Percentiles rank a stretch among this genome's conserved stretches.
Conservation (phyloP, 2,888 invertebrate species). For the Emesis furor region DNA sequence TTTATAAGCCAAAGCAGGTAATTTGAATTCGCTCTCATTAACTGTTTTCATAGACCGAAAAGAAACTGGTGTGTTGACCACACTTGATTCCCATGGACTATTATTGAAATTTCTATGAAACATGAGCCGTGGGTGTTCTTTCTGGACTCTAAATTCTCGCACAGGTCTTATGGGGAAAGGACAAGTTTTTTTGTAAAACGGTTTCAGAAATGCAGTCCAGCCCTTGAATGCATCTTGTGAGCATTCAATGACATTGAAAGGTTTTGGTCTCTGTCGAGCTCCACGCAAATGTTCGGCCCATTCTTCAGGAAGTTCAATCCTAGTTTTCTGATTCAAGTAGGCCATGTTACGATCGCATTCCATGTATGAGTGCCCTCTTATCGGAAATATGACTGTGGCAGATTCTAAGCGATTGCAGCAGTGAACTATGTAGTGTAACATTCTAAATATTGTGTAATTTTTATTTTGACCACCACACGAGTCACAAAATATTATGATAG, state of each 20-base stretch:
- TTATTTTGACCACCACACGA: slow-evolving; percentile 77
- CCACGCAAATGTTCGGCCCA: slow-evolving; percentile 13
- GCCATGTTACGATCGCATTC: slow-evolving; percentile 37
- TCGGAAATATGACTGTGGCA: slow-evolving; percentile 31
- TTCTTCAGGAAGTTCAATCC: slow-evolving; percentile 1
- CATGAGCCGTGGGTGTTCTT: slow-evolving; percentile 50
- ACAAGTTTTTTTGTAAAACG: slow-evolving; percentile 45
- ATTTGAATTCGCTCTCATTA: slow-evolving; percentile 44
- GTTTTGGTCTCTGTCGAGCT: slow-evolving; percentile 10
- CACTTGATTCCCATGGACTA: slow-evolving; percentile 50
- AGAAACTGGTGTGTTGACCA: slow-evolving; percentile 52
- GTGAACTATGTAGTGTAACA: too few relatives aligned
- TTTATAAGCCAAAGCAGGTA: slow-evolving; percentile 48
- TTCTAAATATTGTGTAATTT: slow-evolving; percentile 56
- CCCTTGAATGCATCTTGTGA: slow-evolving; percentile 44
- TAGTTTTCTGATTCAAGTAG: slow-evolving; percentile 34
- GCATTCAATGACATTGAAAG: slow-evolving; percentile 34
- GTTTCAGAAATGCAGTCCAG: slow-evolving; percentile 55
- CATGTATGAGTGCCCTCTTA: slow-evolving; percentile 36
- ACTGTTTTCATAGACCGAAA: slow-evolving; percentile 49
- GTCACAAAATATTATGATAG: slow-evolving; percentile 76
- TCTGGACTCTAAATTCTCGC: slow-evolving; percentile 47
- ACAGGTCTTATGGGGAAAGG: slow-evolving; percentile 44
- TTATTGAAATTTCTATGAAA: slow-evolving; percentile 54
- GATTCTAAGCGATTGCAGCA: slow-evolving; percentile 14